Evolutionary conservation across 2,797 vertebrate genomes (phyloP).

Genomic region (Pteronotus mesoamericanus): DNA sequence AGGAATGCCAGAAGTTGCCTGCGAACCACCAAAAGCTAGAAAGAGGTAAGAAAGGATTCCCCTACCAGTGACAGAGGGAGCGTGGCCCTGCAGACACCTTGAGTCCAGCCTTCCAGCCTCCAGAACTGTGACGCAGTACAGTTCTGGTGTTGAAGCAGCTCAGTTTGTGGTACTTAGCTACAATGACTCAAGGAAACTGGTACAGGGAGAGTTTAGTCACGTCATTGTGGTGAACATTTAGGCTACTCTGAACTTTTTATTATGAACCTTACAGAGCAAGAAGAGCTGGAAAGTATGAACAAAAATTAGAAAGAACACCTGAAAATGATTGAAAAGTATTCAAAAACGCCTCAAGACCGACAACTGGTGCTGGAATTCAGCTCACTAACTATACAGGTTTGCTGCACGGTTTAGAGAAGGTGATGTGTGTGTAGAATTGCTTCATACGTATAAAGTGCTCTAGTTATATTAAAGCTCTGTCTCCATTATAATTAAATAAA

Average conservation of each 20-base stretch:
- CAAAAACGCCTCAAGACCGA: neutral
- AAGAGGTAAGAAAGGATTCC: neutral
- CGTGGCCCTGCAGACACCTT: fast-evolving
- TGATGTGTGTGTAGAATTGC: fast-evolving
- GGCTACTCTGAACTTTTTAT: neutral
- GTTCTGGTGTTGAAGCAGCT: neutral
- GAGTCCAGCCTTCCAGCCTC: neutral
- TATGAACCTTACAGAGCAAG: neutral
- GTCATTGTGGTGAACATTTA: too few species aligned
- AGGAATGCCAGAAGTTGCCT: neutral
- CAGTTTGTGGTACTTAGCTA: neutral
- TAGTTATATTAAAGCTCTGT: neutral
- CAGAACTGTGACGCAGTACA: neutral
- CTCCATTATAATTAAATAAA: neutral
- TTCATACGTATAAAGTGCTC: neutral
- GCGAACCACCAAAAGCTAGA: neutral
- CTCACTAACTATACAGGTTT: neutral
- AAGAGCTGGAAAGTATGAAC: neutral
- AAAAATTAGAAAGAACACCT: neutral
- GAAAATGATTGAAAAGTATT: neutral
- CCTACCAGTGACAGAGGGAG: neutral
- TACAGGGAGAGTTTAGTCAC: neutral
- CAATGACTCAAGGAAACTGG: neutral
- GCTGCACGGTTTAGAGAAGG: neutral
- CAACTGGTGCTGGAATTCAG: neutral